phyloP scores from a whole-genome alignment of 2,113 vertebrate species.

The Sitta europaea region DNA sequence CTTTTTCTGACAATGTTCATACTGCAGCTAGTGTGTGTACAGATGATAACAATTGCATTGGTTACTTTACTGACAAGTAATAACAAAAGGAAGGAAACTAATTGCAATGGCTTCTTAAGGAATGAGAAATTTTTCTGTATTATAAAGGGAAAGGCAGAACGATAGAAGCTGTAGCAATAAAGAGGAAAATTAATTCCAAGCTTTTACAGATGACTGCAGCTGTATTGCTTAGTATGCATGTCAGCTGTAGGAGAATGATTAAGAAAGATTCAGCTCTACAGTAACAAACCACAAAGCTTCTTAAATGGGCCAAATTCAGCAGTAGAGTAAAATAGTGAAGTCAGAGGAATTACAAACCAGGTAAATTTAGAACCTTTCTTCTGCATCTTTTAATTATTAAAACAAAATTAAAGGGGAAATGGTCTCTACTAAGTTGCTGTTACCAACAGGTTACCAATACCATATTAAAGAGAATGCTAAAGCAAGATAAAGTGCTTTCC shows the following conservation, averaged over 20 bases:
- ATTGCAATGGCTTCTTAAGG: constrained; percentile 16
- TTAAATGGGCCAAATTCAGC: background rate
- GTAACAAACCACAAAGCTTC: constrained; percentile 1
- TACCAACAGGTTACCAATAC: background rate
- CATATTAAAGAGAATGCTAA: background rate
- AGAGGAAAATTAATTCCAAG: constrained; percentile 18
- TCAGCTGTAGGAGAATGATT: background rate
- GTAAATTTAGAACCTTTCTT: background rate
- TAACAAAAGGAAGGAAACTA: constrained; percentile 33
- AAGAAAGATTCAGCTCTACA: background rate
- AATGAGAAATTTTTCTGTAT: background rate
- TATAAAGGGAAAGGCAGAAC: background rate
- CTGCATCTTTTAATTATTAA: background rate
- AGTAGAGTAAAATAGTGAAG: background rate
- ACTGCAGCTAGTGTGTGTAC: background rate
- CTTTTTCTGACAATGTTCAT: constrained; percentile 1
- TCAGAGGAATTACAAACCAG: background rate
- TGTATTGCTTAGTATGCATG: background rate
- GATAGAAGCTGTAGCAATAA: constrained; percentile 43
- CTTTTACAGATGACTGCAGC: constrained; percentile 37
- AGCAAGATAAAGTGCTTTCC: background rate
- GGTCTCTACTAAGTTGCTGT: background rate
- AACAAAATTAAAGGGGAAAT: constrained; percentile 10
- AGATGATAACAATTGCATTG: background rate
- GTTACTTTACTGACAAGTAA: constrained; percentile 36